A percentile compares a stretch with the other conserved stretches of the same genome.
These are phyloP conservation scores for Solenopsis invicta DNA, from an alignment of 1,140 invertebrate genomes.

Conservation along the genomic window DNA sequence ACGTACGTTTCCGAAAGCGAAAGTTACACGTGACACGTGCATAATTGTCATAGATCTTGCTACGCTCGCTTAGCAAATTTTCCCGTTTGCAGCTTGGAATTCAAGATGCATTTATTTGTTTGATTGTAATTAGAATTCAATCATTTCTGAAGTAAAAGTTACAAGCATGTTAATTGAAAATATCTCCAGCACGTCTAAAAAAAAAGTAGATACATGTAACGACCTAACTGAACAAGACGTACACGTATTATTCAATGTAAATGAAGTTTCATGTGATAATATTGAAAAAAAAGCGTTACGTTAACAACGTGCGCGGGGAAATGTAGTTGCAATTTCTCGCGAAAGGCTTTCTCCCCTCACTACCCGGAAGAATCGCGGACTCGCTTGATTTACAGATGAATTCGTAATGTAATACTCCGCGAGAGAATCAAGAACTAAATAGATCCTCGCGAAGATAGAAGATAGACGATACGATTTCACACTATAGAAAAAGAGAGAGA, in stretches of 20 bases:
- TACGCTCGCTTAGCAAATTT: background rate
- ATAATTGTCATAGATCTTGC: slow-evolving; percentile 29
- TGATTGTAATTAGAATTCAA: background rate
- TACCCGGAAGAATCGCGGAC: background rate
- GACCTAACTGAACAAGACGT: background rate
- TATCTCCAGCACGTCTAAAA: background rate
- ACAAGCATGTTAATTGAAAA: background rate
- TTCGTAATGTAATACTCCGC: background rate
- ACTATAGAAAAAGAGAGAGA: background rate
- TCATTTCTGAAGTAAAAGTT: background rate
- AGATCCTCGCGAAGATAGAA: background rate
- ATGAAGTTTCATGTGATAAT: background rate
- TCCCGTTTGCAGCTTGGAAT: background rate
- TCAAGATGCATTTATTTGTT: background rate
- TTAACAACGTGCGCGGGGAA: background rate
- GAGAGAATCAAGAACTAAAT: background rate
- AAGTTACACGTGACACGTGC: slow-evolving; percentile 42
- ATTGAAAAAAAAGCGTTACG: background rate
- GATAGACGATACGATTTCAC: background rate
- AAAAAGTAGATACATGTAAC: background rate
- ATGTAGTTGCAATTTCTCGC: slow-evolving; percentile 21
- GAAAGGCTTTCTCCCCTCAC: slow-evolving; percentile 32
- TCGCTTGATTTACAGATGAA: background rate
- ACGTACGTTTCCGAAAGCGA: slow-evolving; percentile 22
- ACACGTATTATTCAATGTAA: background rate